Evolutionary conservation across 1,140 invertebrate species (phyloP).

Genomic region (Platorchestia sp.): DNA sequence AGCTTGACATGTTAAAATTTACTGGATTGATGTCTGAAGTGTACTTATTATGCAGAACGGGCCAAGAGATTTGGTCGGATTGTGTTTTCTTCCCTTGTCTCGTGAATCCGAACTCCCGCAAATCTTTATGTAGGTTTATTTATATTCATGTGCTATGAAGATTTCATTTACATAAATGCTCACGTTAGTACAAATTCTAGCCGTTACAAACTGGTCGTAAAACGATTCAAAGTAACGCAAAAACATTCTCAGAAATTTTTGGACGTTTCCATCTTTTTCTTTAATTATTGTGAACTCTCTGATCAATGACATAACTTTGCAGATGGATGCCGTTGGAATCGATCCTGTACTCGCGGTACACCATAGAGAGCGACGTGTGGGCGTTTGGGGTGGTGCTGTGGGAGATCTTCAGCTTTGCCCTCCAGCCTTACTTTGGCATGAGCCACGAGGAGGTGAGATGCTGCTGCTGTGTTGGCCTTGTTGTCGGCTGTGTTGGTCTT

Average conservation of each 20-base stretch:
- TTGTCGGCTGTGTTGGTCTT: no score
- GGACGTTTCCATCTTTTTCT: background rate
- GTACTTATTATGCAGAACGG: no score
- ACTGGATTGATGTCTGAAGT: no score
- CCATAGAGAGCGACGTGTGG: constrained; percentile 93
- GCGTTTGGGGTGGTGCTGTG: constrained; percentile 93
- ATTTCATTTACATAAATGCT: background rate
- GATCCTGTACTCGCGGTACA: constrained; percentile 94
- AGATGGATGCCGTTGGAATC: constrained; percentile 96
- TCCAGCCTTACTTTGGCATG: constrained; percentile 95
- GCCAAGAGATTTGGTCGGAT: no score
- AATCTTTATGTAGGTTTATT: no score
- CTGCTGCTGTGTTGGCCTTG: background rate
- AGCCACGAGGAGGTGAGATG: constrained; percentile 88
- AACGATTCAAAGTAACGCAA: background rate
- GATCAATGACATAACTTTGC: constrained; percentile 70
- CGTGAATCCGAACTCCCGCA: no score
- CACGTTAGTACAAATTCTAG: background rate
- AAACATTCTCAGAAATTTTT: background rate
- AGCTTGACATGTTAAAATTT: no score
- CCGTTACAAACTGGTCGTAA: background rate
- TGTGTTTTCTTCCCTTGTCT: no score
- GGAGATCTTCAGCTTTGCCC: constrained; percentile 94
- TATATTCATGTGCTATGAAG: background rate
- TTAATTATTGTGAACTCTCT: background rate